Conservation (phyloP, 2,888 invertebrate species). For the Unio delphinus region DNA sequence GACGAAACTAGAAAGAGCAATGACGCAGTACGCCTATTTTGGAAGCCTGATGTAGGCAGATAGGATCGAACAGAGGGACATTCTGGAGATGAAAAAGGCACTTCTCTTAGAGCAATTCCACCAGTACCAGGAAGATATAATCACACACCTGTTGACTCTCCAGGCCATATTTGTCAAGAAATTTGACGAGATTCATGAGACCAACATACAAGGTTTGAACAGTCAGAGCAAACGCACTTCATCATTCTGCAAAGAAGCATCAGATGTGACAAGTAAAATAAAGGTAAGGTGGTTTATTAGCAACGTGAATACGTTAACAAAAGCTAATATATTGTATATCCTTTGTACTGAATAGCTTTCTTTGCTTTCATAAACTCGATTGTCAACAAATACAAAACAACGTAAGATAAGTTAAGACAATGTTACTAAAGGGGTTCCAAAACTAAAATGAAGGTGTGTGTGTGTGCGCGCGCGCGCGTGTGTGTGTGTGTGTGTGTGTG, state of each 20-base stretch:
- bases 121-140: constrained; percentile 28
- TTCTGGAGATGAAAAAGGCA: constrained; percentile 21
- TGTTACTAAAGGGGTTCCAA: too few relatives aligned
- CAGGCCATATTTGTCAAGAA: constrained; percentile 26
- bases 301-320: too few relatives aligned
- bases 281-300: too few relatives aligned
- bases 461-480: too few relatives aligned
- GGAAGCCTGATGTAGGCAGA: constrained; percentile 28
- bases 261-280: background rate
- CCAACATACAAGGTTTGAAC: constrained; percentile 19
- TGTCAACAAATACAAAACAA: too few relatives aligned
- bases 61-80: constrained; percentile 14
- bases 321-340: too few relatives aligned
- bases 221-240: constrained; percentile 29
- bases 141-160: constrained; percentile 25
- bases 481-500: too few relatives aligned
- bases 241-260: constrained; percentile 23
- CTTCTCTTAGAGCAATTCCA: constrained; percentile 24
- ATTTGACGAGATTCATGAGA: constrained; percentile 23
- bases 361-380: too few relatives aligned
- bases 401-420: too few relatives aligned
- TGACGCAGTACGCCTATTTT: background rate
- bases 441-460: too few relatives aligned
- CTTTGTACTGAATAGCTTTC: too few relatives aligned
- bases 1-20: background rate